Conservation (phyloP, 2,797 vertebrate genomes). For the Acridotheres tristis region DNA sequence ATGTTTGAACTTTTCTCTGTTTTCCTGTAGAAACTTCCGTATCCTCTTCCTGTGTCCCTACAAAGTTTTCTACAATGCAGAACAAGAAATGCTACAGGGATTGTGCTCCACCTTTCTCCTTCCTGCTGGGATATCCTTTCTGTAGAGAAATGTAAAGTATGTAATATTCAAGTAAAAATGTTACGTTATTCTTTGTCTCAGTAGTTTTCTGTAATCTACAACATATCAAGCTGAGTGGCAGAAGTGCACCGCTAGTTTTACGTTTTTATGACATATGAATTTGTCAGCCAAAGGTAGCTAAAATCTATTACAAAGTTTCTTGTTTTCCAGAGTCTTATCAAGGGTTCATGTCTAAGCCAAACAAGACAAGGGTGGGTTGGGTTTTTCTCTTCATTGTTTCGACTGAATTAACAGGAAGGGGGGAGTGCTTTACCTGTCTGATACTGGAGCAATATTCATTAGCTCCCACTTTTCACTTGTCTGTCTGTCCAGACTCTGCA, state of each 20-base stretch:
- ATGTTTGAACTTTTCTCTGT: conserved; percentile 81
- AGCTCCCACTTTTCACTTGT: conserved; percentile 70
- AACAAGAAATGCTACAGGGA: conserved; percentile 73
- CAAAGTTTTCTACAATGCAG: conserved; percentile 81
- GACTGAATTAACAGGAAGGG: conserved; percentile 76
- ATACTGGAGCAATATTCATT: conserved; percentile 64
- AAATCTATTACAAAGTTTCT: conserved; percentile 42
- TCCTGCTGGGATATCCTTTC: conserved; percentile 89
- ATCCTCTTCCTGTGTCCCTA: conserved; percentile 83
- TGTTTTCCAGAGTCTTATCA: conserved; percentile 79
- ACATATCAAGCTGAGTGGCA: conserved; percentile 7
- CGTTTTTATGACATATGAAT: conserved; percentile 40
- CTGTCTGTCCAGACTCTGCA: conserved; percentile 51
- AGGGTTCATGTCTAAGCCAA: conserved; percentile 77
- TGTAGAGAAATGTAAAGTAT: conserved; percentile 80
- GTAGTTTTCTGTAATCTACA: conserved; percentile 62
- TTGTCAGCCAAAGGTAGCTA: conserved; percentile 72
- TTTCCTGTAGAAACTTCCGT: conserved; percentile 84
- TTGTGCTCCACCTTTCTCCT: conserved; percentile 85
- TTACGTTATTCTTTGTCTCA: conserved; percentile 70
- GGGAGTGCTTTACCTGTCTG: conserved; percentile 78
- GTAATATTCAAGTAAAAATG: conserved; percentile 74
- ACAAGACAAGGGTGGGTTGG: conserved; percentile 75
- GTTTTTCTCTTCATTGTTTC: conserved; percentile 77
- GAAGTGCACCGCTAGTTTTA: conserved; percentile 36